Evolutionary conservation across 2,888 invertebrate genomes (phyloP).

Genomic region (Strigamia crassipes): DNA sequence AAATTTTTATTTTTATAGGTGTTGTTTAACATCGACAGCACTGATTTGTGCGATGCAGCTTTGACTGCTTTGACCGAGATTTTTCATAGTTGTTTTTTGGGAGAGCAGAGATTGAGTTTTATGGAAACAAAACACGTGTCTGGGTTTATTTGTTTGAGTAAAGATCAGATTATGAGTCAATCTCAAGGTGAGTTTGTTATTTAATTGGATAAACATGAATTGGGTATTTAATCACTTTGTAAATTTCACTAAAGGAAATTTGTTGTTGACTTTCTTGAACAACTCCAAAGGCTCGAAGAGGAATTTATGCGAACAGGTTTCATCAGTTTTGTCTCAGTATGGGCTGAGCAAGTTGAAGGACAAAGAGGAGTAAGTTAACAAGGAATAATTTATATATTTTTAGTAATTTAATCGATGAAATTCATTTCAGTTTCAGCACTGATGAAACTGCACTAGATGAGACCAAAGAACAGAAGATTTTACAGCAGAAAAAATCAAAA

Average conservation of each 20-base stretch:
- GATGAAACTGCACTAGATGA: not conserved
- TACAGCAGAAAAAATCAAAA: not conserved
- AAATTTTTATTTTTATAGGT: constrained; percentile 29
- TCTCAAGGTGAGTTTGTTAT: constrained; percentile 50
- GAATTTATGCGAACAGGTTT: constrained; percentile 56
- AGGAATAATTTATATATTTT: not conserved
- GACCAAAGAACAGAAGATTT: not conserved
- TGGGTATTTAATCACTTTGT: not conserved
- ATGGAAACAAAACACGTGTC: constrained; percentile 55
- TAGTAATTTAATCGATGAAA: not conserved
- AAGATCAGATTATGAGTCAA: constrained; percentile 57
- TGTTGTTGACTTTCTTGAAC: constrained; percentile 56
- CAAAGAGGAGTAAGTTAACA: constrained; percentile 53
- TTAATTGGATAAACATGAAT: not conserved
- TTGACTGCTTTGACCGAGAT: constrained; percentile 57
- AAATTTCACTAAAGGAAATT: constrained; percentile 53
- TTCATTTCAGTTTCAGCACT: not conserved
- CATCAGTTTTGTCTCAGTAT: constrained; percentile 55
- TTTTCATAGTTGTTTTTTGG: constrained; percentile 58
- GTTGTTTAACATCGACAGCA: not conserved
- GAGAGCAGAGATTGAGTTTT: constrained; percentile 55
- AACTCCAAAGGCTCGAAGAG: constrained; percentile 55
- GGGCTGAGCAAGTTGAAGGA: constrained; percentile 56
- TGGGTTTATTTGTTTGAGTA: constrained; percentile 57
- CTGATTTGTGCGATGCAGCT: constrained; percentile 54